These are phyloP conservation scores for Probosciger aterrimus DNA, from an alignment of 2,113 vertebrate genomes.

Conservation along the genomic window DNA sequence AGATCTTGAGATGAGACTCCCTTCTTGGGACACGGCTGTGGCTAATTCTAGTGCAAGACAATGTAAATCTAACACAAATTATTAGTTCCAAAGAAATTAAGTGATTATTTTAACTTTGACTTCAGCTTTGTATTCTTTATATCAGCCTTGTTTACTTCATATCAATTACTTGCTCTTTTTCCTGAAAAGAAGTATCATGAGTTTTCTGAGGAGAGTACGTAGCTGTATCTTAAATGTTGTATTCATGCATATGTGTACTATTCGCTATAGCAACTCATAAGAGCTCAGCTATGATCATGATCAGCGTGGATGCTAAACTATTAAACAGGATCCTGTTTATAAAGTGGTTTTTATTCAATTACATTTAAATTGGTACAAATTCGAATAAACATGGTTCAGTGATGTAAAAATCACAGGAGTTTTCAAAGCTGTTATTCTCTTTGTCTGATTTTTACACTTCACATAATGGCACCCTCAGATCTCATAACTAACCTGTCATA, in stretches of 20 bases:
- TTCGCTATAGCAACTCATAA: background rate
- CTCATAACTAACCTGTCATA: constrained; percentile 1
- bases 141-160: background rate
- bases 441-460: background rate
- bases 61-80: background rate
- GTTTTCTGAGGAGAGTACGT: background rate
- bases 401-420: background rate
- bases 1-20: background rate
- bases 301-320: background rate
- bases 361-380: background rate
- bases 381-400: background rate
- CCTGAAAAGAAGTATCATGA: background rate
- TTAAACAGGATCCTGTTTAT: background rate
- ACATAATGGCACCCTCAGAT: background rate
- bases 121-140: background rate
- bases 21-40: background rate
- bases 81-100: background rate
- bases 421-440: constrained; percentile 1
- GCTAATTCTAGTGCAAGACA: background rate
- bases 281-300: background rate
- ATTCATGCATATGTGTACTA: background rate
- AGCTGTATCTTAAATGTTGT: background rate
- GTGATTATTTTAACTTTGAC: background rate
- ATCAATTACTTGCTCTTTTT: background rate
- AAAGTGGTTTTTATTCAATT: background rate